A percentile compares a stretch with the other conserved stretches of the same genome.
Conservation (phyloP, 2,888 invertebrate genomes). For the Calameuta pallipes region DNA sequence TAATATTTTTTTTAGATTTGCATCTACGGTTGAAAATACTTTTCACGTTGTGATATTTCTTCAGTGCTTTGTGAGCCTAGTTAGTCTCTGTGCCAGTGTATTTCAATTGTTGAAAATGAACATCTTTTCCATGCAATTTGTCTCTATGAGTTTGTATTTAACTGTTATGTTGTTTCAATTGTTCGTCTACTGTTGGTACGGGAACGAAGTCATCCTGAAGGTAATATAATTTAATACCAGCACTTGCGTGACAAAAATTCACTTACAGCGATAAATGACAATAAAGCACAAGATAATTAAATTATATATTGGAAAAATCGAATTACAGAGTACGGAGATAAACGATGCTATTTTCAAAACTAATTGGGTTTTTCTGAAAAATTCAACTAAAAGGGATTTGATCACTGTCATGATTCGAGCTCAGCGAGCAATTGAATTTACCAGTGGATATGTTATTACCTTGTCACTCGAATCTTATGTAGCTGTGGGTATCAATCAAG, state of each 20-base stretch:
- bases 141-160: background rate
- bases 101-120: too few species aligned
- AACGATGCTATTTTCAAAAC: slow-evolving; percentile 36
- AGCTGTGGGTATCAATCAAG: slow-evolving; percentile 30
- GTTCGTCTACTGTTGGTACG: slow-evolving; percentile 27
- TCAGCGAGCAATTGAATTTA: slow-evolving; percentile 31
- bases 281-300: too few species aligned
- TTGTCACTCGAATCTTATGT: slow-evolving; percentile 37
- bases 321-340: slow-evolving; percentile 34
- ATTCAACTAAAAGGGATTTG: slow-evolving; percentile 29
- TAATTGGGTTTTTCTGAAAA: slow-evolving; percentile 33
- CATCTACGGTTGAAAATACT: too few species aligned
- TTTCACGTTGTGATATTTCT: too few species aligned
- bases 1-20: too few species aligned
- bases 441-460: slow-evolving; percentile 33
- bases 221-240: slow-evolving; percentile 16
- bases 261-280: too few species aligned
- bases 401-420: slow-evolving; percentile 34
- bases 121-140: too few species aligned
- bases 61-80: too few species aligned
- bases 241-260: too few species aligned
- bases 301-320: too few species aligned
- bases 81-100: too few species aligned
- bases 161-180: slow-evolving; percentile 9
- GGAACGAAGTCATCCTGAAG: slow-evolving; percentile 25